Percentiles rank a stretch among this genome's conserved stretches.
These are phyloP conservation scores for Sandelia bainsii DNA, from an alignment of 2,797 vertebrate genomes.

Conservation along the genomic window DNA sequence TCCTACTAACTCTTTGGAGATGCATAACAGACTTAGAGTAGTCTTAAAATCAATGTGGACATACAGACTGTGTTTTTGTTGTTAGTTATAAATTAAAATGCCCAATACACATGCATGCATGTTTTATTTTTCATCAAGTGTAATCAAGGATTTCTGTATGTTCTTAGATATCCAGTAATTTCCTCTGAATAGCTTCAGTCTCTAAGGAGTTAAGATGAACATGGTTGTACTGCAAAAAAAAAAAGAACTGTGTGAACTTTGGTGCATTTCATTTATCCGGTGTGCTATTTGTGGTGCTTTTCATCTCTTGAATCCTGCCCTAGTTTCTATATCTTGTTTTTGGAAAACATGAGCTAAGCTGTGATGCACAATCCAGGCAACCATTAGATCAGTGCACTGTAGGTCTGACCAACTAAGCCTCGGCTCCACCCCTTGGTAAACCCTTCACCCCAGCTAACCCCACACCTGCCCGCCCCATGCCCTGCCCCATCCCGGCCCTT, in stretches of 20 bases:
- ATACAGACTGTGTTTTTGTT: neutral
- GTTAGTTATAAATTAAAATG: conserved; percentile 18
- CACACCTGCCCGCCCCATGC: conserved; percentile 50
- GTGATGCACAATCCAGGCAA: conserved; percentile 60
- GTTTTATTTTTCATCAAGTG: conserved; percentile 24
- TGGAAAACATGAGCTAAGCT: conserved; percentile 72
- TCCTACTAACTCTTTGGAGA: conserved; percentile 1
- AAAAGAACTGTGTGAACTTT: conserved; percentile 66
- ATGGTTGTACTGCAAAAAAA: conserved; percentile 34
- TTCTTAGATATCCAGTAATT: conserved; percentile 40
- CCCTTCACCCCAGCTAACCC: conserved; percentile 51
- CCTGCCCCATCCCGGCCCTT: conserved; percentile 52
- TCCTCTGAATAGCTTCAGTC: conserved; percentile 44
- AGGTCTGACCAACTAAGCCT: conserved; percentile 76
- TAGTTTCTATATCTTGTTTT: conserved; percentile 79
- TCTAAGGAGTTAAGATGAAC: conserved; percentile 58
- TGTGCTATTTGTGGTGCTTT: conserved; percentile 68
- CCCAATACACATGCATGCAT: neutral
- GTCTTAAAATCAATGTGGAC: conserved; percentile 7
- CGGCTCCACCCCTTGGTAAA: conserved; percentile 67
- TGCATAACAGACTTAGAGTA: conserved; percentile 8
- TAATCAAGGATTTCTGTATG: conserved; percentile 37
- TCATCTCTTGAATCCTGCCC: conserved; percentile 74
- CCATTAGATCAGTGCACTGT: conserved; percentile 80
- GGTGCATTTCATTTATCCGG: conserved; percentile 66